Evolutionary conservation across 2,888 invertebrate genomes (phyloP), one percentile per base, ranked within the genome.

Genomic region (Xylota sylvarum): DNA sequence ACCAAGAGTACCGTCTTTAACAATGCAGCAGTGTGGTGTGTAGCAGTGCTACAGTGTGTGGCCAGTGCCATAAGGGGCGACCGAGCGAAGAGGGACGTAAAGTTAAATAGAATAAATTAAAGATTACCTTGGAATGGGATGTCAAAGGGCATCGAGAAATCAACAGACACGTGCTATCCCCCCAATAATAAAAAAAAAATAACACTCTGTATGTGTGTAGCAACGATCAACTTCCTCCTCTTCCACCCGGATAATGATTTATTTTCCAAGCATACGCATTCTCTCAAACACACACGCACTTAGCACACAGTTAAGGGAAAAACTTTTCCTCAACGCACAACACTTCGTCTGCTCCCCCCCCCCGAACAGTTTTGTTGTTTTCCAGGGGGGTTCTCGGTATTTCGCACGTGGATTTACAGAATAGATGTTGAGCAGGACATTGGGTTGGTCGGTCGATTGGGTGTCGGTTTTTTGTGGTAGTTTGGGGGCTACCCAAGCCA

Each of bases 131-230:
- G 46, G 64, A n/a, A 27, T 43, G 62, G 30, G 50, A 40, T 43
- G 56, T 74, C 69, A 69, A 79, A 79, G 56, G 37, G 32, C 67
- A 74, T 50, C 56, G n/a, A 27, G 50, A 69, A 80, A 73, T 62
- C 79, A 70, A 69, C 46, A 74, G 73, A 84, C 84, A 84, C 84
- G 84, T 84, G 84, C 74, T 80, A 9, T 43, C n/a, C 40, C 32
- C 9, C 58, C 46, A 19, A 35, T 27, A 40, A 55, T 40, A 5
- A 80, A 23, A 43, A 19, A 76, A 35, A 10, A 4, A 35, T 9
- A 40, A 9, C 17, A 12, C 12, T 30, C 40, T 17, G 17, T 32
- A 30, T 37, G 37, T 37, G 35, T 14, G 14, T 52, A 27, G 19
- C 14, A 19, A 37, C 19, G 27, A 67, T 67, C 10, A 35, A 37